Evolutionary conservation across 35 echinoderm and acorn worm species (phyloP).

Genomic region (Apostichopus californicus): DNA sequence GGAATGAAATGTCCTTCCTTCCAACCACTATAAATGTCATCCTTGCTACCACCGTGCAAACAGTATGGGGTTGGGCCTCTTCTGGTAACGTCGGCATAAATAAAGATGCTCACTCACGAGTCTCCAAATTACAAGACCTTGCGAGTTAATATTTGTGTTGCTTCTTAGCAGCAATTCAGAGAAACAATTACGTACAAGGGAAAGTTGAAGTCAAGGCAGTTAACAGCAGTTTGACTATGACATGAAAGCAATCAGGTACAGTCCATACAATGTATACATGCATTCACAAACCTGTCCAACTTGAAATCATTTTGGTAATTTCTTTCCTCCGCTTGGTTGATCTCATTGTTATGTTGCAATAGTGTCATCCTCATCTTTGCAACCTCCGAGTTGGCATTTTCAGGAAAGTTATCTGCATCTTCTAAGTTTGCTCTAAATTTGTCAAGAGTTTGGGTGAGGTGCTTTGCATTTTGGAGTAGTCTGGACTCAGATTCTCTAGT

Average conservation of each 20-base stretch:
- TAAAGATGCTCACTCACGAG: no score
- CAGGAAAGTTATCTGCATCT: constrained; percentile 96
- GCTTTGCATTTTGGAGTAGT: constrained; percentile 82
- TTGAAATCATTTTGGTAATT: constrained; percentile 98
- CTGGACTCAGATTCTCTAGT: constrained; percentile 89
- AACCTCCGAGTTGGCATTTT: constrained; percentile 92
- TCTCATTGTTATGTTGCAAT: constrained; percentile 95
- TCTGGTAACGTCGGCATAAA: no score
- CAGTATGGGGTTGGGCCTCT: no score
- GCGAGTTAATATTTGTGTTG: neutral
- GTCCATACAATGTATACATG: no score
- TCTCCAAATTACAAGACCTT: neutral
- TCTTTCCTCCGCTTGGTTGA: constrained; percentile 91
- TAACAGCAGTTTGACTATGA: no score
- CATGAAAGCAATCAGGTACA: no score
- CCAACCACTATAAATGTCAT: no score
- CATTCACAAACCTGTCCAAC: constrained; percentile 78
- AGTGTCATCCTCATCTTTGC: constrained; percentile 78
- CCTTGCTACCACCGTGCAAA: no score
- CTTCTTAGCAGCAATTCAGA: no score
- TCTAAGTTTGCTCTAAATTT: constrained; percentile 81
- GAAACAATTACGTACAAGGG: no score
- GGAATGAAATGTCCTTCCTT: no score
- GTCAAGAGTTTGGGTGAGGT: constrained; percentile 70
- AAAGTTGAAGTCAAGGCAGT: no score